phyloP scores from a whole-genome alignment of 2,797 vertebrate species.

The Taenioides sp. region DNA sequence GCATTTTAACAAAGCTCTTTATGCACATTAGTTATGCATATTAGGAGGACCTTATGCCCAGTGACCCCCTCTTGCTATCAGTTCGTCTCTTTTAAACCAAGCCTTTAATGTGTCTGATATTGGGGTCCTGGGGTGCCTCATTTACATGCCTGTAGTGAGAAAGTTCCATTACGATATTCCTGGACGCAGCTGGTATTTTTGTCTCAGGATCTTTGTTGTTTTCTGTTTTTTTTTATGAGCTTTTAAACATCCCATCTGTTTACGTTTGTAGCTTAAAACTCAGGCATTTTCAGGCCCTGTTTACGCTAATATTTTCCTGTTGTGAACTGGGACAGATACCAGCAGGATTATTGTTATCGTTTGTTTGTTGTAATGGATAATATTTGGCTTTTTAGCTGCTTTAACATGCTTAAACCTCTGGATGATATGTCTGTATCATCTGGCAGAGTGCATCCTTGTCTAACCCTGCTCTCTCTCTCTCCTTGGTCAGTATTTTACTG shows the following conservation, averaged over 20 bases:
- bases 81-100: conserved; percentile 16
- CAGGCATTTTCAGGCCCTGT: conserved; percentile 26
- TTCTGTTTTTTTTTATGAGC: conserved; percentile 56
- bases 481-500: conserved; percentile 86
- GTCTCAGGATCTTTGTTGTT: conserved; percentile 45
- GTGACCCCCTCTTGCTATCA: neutral
- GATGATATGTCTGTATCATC: conserved; percentile 57
- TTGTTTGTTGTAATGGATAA: conserved; percentile 9
- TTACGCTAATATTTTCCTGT: neutral
- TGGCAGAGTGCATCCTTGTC: conserved; percentile 33
- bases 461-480: conserved; percentile 65
- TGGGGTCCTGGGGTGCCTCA: conserved; percentile 25
- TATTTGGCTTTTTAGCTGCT: conserved; percentile 21
- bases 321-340: neutral
- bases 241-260: conserved; percentile 57
- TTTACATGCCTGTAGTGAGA: conserved; percentile 47
- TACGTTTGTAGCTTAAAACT: conserved; percentile 26
- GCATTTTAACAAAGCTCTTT: neutral
- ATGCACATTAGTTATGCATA: neutral
- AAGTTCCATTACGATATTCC: conserved; percentile 50
- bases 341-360: neutral
- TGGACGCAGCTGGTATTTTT: conserved; percentile 48
- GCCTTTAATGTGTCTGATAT: conserved; percentile 33
- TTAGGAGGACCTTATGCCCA: neutral
- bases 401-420: conserved; percentile 39